These are phyloP conservation scores for Salmo trutta DNA, from an alignment of 2,797 vertebrate genomes.

Conservation along the genomic window DNA sequence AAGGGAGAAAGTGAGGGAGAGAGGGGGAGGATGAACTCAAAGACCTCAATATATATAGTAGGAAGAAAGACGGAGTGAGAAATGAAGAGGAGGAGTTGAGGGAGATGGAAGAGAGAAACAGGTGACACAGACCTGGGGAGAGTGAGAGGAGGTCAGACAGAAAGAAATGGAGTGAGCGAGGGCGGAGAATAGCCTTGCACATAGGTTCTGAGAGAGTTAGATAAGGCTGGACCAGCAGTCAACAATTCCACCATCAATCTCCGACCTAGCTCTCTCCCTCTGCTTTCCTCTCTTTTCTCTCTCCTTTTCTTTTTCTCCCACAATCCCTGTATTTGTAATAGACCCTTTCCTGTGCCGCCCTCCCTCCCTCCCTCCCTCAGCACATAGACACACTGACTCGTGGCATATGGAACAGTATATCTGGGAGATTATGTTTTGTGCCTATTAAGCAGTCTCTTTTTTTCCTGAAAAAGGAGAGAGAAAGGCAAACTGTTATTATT, in stretches of 20 bases:
- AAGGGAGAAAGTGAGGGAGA: background rate
- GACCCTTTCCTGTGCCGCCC: constrained; percentile 30
- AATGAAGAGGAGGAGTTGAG: background rate
- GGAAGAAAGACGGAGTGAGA: background rate
- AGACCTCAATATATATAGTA: background rate
- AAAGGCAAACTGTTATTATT: constrained; percentile 54
- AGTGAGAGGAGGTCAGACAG: background rate
- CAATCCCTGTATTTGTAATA: constrained; percentile 22
- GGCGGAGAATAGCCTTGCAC: constrained; percentile 20
- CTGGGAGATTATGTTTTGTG: constrained; percentile 52
- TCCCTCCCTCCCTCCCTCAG: constrained; percentile 10
- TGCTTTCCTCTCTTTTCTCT: constrained; percentile 35
- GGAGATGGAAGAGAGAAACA: background rate
- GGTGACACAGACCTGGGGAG: background rate
- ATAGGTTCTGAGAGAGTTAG: constrained; percentile 65
- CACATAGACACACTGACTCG: constrained; percentile 16
- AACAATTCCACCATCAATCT: constrained; percentile 71
- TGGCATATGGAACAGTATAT: constrained; percentile 76
- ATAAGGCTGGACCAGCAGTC: constrained; percentile 69
- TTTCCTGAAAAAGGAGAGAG: constrained; percentile 30
- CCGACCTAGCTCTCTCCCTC: constrained; percentile 14
- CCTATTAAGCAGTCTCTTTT: constrained; percentile 64
- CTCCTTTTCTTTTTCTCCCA: constrained; percentile 71
- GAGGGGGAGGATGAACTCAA: background rate
- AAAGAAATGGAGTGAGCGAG: constrained; percentile 7